Percentiles rank a stretch among this genome's conserved stretches.
phyloP scores from a whole-genome alignment of 2,113 vertebrate species.

The Nicator chloris region DNA sequence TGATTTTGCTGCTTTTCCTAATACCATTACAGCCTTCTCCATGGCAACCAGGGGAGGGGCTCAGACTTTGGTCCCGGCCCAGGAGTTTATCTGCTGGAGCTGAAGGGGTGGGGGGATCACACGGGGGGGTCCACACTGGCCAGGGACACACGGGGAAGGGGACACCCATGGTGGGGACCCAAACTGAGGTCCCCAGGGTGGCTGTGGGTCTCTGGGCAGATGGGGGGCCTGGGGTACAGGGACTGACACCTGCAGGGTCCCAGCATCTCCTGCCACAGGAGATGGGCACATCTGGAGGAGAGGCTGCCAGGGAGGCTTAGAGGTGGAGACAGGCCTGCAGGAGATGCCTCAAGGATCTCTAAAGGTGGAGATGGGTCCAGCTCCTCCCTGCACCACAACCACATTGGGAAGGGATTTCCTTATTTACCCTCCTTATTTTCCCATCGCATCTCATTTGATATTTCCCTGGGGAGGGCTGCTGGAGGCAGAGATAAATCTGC shows the following conservation, averaged over 20 bases:
- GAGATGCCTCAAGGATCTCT: neutral
- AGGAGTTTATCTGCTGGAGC: neutral
- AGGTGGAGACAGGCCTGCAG: neutral
- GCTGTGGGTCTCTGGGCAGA: rapidly evolving
- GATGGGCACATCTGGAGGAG: rapidly evolving
- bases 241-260: rapidly evolving
- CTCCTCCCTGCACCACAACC: neutral
- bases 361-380: neutral
- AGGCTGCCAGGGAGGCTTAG: neutral
- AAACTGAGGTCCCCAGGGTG: rapidly evolving
- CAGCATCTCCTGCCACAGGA: neutral
- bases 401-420: neutral
- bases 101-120: neutral
- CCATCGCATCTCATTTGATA: neutral
- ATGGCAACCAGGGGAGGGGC: slow-evolving; percentile 12
- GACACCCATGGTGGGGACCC: rapidly evolving
- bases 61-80: neutral
- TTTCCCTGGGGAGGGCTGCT: neutral
- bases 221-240: rapidly evolving
- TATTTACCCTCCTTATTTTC: neutral
- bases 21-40: slow-evolving; percentile 40
- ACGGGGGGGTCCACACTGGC: neutral
- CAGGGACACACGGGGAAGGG: rapidly evolving
- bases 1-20: slow-evolving; percentile 25
- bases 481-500: neutral